Evolutionary conservation across 2,113 vertebrate genomes (phyloP).

Genomic region (Syngnathus typhle): DNA sequence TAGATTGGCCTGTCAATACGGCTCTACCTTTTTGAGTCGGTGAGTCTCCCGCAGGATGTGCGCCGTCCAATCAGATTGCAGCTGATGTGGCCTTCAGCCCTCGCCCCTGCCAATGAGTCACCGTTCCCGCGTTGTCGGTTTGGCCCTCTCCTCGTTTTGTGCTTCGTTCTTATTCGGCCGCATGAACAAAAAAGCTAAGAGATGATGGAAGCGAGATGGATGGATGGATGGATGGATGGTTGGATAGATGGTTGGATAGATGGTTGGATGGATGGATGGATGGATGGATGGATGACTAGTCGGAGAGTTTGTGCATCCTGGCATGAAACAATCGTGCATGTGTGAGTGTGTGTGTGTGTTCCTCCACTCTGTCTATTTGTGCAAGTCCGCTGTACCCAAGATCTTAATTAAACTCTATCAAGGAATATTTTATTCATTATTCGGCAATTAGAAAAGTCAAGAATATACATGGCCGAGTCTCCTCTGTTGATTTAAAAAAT

Average conservation of each 20-base stretch:
- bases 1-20: slow-evolving; percentile 57
- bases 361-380: background rate
- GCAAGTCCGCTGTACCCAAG: background rate
- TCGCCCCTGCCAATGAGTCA: slow-evolving; percentile 27
- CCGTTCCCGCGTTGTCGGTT: slow-evolving; percentile 18
- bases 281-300: slow-evolving; percentile 23
- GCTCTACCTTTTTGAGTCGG: slow-evolving; percentile 41
- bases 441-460: background rate
- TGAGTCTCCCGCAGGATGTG: slow-evolving; percentile 27
- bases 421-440: background rate
- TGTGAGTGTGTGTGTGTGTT: background rate
- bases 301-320: slow-evolving; percentile 16
- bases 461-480: no score
- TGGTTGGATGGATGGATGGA: no score
- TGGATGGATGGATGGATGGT: slow-evolving; percentile 20
- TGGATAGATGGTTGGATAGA: no score
- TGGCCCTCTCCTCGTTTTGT: slow-evolving; percentile 41
- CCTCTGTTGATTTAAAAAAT: no score
- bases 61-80: slow-evolving; percentile 55
- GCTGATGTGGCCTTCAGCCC: slow-evolving; percentile 48
- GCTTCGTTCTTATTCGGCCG: slow-evolving; percentile 41
- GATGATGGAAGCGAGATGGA: slow-evolving; percentile 20
- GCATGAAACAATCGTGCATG: slow-evolving; percentile 35
- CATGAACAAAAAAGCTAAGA: slow-evolving; percentile 16
- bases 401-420: background rate